phyloP scores from a whole-genome alignment of 2,888 invertebrate genomes.

The Rapana venosa region DNA sequence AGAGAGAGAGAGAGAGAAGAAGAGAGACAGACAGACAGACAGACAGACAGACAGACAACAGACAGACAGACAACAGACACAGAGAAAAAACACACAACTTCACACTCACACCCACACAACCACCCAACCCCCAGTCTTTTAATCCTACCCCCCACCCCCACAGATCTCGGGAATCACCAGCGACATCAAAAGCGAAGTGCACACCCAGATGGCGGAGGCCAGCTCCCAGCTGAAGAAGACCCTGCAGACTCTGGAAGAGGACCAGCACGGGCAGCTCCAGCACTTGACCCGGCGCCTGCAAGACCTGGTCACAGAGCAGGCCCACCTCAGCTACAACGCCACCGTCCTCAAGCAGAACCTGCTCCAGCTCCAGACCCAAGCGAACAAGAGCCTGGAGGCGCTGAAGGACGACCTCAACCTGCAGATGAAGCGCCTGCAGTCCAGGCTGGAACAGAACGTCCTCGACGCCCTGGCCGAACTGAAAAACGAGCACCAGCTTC shows the following conservation, averaged over 20 bases:
- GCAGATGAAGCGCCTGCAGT: neutral
- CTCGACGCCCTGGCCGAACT: neutral
- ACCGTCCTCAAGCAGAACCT: neutral
- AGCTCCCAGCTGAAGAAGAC: neutral
- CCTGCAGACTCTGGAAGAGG: neutral
- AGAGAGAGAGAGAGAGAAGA: too few species aligned
- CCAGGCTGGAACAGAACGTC: neutral
- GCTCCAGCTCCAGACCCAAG: neutral
- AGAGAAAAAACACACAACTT: neutral
- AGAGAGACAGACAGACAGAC: too few species aligned
- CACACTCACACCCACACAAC: neutral
- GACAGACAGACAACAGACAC: too few species aligned
- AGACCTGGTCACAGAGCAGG: conserved; percentile 1
- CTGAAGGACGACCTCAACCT: conserved; percentile 10
- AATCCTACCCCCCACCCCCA: neutral
- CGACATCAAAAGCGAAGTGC: conserved; percentile 15
- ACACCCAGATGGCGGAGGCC: conserved; percentile 12
- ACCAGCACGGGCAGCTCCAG: neutral
- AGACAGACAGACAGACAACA: too few species aligned
- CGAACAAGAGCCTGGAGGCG: neutral
- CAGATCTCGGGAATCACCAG: neutral
- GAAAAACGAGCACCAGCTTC: neutral
- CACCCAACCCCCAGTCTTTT: neutral
- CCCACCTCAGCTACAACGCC: conserved; percentile 32
- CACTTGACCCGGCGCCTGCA: conserved; percentile 16